Base-by-base conservation (phyloP, 2,797 vertebrate species). In the Sebastes diaconus region DNA sequence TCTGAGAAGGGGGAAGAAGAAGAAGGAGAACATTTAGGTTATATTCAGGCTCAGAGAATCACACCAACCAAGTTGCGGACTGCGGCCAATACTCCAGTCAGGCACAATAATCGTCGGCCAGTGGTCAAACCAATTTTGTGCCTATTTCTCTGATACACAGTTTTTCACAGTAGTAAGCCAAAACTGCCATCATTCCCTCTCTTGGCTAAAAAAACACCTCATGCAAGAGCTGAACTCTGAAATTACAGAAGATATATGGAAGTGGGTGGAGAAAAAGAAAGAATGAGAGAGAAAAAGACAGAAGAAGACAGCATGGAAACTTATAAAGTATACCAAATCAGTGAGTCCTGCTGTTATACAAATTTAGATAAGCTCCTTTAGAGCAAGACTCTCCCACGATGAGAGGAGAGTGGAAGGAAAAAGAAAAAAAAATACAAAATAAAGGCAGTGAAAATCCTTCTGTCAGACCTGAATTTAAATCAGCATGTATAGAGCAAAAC, bases 321-420 rank as follows among this genome's bases (percentile, higher is more conserved):
- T 50, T 68, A 55, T 39, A 58, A 79, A 79, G 34, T 68, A 75
- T 82, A 70, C 29, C 25, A 83, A 78, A 82, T 75, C 59, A 55
- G 13, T 6, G 34, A 76, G 55, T 75, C 59, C 77, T 72, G 73
- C 69, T 75, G 54, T 67, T 70, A 50, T 25, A 58, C 36, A 77
- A 24, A 86, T 86, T 85, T 80, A 80, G 85, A 86, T 82, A 64
- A 77, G 77, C 77, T 73, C 65, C 75, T 75, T 85, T 58, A 65
- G 4, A 77, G 59, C 65, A 68, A 64, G 16, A 74, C 57, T 84
- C 46, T 73, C 61, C 69, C 27, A 57, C 46, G 68, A 81, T 82
- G 76, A 79, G 46, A 69, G 58, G 20, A 58, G 55, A 78, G 71
- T 18, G 58, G 24, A 59, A 57, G 52, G 10, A 42, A 68, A 72